Conservation (phyloP, 2,113 vertebrate genomes). For the Aplodontia rufa region DNA sequence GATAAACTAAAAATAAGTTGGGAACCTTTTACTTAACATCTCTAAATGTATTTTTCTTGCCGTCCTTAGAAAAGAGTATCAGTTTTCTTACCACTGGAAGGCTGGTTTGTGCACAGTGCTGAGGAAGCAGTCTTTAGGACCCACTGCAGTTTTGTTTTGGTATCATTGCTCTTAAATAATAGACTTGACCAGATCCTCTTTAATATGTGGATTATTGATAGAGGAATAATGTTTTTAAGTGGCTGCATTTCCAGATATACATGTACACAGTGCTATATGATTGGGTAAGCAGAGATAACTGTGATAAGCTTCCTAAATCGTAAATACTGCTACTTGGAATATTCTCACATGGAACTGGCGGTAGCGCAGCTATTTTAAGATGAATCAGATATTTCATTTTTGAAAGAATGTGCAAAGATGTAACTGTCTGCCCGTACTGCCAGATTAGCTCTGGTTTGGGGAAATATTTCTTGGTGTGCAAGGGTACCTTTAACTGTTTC, state of each 20-base stretch:
- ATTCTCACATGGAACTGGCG: accelerated
- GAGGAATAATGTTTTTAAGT: neutral
- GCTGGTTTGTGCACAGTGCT: neutral
- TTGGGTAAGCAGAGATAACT: neutral
- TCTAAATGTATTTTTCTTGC: neutral
- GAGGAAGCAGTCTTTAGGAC: neutral
- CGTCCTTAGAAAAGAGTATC: neutral
- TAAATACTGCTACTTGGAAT: neutral
- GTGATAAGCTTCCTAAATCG: neutral
- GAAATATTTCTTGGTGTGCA: neutral
- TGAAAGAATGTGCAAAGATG: neutral
- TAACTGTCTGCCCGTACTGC: neutral
- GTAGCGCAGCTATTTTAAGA: neutral
- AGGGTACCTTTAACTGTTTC: neutral
- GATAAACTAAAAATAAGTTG: neutral
- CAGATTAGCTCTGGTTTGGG: neutral
- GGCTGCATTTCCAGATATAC: neutral
- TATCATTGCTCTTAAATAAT: neutral
- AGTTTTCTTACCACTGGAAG: neutral
- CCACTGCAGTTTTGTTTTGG: neutral
- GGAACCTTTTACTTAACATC: neutral
- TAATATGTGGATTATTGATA: neutral
- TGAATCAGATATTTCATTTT: neutral
- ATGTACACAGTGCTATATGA: neutral
- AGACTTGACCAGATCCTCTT: neutral